Conservation (phyloP, 2,113 vertebrate species). For the Paralichthys olivaceus region DNA sequence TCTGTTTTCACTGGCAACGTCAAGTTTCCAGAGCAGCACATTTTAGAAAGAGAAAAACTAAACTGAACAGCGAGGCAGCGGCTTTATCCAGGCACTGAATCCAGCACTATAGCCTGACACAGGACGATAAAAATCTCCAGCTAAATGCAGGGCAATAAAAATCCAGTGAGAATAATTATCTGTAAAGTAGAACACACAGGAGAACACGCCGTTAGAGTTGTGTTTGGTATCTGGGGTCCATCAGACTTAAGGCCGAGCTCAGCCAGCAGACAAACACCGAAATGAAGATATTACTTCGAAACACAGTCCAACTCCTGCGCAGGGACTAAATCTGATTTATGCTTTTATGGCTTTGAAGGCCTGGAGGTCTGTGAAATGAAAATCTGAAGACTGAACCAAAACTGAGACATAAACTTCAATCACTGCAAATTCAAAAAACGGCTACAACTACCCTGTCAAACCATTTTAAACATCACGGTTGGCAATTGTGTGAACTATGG, state of each 20-base stretch:
- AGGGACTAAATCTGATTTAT: constrained; percentile 50
- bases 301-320: constrained; percentile 22
- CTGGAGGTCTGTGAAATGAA: constrained; percentile 10
- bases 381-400: constrained; percentile 21
- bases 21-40: constrained; percentile 76
- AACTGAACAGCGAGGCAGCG: constrained; percentile 27
- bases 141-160: constrained; percentile 29
- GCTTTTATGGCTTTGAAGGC: constrained; percentile 32
- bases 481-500: background rate
- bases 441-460: background rate
- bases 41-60: constrained; percentile 60
- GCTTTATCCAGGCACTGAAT: constrained; percentile 8
- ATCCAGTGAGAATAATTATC: constrained; percentile 40
- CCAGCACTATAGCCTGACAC: constrained; percentile 5
- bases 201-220: constrained; percentile 26
- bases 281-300: constrained; percentile 32
- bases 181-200: constrained; percentile 29
- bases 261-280: constrained; percentile 24
- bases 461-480: background rate
- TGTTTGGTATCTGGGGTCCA: constrained; percentile 17
- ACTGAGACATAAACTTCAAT: constrained; percentile 2
- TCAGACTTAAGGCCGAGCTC: constrained; percentile 15
- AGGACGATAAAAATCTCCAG: background rate
- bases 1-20: constrained; percentile 76
- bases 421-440: background rate